A percentile compares a stretch with the other conserved stretches of the same genome.
phyloP scores from a whole-genome alignment of 2,797 vertebrate genomes.

The Acropternis orthonyx region DNA sequence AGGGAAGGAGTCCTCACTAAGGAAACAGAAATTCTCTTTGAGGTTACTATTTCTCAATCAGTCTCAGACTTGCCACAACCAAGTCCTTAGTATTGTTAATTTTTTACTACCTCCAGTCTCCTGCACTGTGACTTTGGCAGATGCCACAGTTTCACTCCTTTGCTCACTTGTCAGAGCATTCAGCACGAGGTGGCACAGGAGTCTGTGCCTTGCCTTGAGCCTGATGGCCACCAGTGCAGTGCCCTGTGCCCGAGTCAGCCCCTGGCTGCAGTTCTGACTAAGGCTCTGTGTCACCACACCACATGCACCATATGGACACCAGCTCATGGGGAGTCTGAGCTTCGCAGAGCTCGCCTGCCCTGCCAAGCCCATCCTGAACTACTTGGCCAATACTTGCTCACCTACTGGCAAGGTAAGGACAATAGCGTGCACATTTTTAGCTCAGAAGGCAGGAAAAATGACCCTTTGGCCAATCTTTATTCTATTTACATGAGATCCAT shows the following conservation, averaged over 20 bases:
- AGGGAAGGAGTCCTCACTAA: not conserved
- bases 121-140: no score
- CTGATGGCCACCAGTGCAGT: not conserved
- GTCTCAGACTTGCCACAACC: not conserved
- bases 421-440: rapidly evolving
- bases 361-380: not conserved
- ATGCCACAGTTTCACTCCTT: not conserved
- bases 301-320: rapidly evolving
- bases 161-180: not conserved
- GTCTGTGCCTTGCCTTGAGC: not conserved
- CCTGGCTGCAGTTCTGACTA: not conserved
- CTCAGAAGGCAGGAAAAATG: not conserved
- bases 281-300: not conserved
- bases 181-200: not conserved
- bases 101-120: no score
- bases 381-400: not conserved
- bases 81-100: not conserved
- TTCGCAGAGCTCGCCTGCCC: not conserved
- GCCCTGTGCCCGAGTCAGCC: rapidly evolving
- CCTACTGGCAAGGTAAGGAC: not conserved
- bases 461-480: not conserved
- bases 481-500: not conserved
- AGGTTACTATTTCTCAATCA: not conserved
- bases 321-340: not conserved
- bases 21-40: not conserved